These are phyloP conservation scores for Plectrocnemia conspersa DNA, from an alignment of 1,140 invertebrate genomes.

Conservation along the genomic window DNA sequence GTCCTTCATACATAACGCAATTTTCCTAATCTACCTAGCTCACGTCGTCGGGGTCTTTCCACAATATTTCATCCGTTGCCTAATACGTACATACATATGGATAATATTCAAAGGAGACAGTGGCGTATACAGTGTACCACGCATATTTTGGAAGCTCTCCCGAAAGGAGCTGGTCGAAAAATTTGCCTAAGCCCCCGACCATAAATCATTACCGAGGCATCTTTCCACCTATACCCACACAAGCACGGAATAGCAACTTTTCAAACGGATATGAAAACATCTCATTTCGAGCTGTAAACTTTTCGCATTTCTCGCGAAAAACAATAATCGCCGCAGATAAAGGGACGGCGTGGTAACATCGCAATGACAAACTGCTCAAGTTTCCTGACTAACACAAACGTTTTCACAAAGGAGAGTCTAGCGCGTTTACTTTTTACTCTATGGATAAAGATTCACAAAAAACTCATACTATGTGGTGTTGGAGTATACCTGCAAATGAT, in stretches of 20 bases:
- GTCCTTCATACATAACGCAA: no score
- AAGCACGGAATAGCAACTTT: constrained; percentile 11
- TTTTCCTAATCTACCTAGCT: constrained; percentile 22
- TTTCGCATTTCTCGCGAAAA: constrained; percentile 26
- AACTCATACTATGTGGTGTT: no score
- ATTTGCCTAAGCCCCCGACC: constrained; percentile 20
- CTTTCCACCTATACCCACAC: background rate
- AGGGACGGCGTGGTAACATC: constrained; percentile 11
- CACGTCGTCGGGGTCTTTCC: constrained; percentile 7
- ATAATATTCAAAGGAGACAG: no score
- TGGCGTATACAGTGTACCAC: no score
- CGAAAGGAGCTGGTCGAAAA: background rate
- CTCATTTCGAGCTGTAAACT: constrained; percentile 26
- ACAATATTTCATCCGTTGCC: constrained; percentile 26
- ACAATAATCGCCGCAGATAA: constrained; percentile 26
- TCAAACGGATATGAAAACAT: constrained; percentile 28
- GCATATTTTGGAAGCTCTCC: no score
- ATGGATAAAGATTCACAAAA: no score
- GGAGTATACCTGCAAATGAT: no score
- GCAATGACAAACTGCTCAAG: constrained; percentile 30
- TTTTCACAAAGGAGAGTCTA: no score
- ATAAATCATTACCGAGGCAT: constrained; percentile 22
- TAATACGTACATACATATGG: no score
- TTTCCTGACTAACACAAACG: constrained; percentile 21
- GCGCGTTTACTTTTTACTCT: no score